Evolutionary conservation across 1,140 invertebrate genomes (phyloP), one percentile per base, ranked within the genome.

Genomic region (Trichomalopsis sarcophagae): DNA sequence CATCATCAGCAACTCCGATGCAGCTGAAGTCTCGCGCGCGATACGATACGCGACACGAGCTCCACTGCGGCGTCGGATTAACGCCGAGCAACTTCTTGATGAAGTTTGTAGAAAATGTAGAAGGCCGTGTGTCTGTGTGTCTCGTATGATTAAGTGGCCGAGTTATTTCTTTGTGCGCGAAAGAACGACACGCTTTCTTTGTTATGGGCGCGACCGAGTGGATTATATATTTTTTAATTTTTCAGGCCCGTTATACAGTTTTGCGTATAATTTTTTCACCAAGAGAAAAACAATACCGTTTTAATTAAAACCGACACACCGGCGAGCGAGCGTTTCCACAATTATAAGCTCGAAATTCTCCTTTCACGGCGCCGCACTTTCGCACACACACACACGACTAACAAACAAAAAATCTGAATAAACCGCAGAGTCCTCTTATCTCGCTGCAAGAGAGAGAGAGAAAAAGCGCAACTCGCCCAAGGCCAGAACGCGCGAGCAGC

Each of bases 81-180:
- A 84, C 73, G 17, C 66, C 50, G 11, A 36, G 33, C 30, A 62
- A 73, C 68, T 71, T 73, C n/a, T 79, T 80, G 76, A 84, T 74
- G 83, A 84, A 84, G 77, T 84, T 80, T 80, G 77, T 74, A 80
- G 76, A 84, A 80, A 84, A 66, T 23, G 69, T 74, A 80, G 77
- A 84, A 80, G 83, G 66, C 77, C 30, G 73, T 62, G 47, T 66
- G 27, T 17, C 27, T 17, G 21, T 27, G 69, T 80, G 77, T 84
- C 77, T 84, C 69, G 30, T 27, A 50, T 74, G 83, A 84, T 78
- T 77, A 78, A 84, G 75, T 78, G 66, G 1, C 66, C 75, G 44
- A 84, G 44, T 71, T 78, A 84, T 71, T 84, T 84, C 82, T 84
- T 84, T 84, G 75, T 84, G 55, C 55, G 17, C 13, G 13, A 55